Percentiles rank a stretch among this genome's conserved stretches.
These are phyloP conservation scores for Drepana arcuata DNA, from an alignment of 1,140 invertebrate genomes.

Conservation along the genomic window DNA sequence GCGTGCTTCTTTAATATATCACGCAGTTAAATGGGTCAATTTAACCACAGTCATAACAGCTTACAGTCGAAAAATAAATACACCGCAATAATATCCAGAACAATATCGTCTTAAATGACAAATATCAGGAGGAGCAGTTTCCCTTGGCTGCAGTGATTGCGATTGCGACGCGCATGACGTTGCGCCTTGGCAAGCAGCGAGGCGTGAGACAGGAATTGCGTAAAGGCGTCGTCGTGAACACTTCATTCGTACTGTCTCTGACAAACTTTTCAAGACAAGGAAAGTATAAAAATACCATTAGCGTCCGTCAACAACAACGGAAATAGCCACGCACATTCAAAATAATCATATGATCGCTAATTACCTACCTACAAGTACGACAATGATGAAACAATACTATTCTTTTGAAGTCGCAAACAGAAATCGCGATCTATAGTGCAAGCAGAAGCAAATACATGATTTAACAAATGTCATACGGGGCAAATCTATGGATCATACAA, in stretches of 20 bases:
- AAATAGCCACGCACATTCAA: slow-evolving; percentile 25
- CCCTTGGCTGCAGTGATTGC: slow-evolving; percentile 17
- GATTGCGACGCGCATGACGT: slow-evolving; percentile 39
- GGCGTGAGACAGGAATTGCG: slow-evolving; percentile 53
- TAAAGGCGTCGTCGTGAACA: slow-evolving; percentile 59
- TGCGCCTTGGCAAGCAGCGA: slow-evolving; percentile 40
- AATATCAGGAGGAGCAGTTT: slow-evolving; percentile 28
- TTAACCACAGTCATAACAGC: too few relatives aligned
- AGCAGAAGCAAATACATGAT: too few relatives aligned
- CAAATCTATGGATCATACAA: too few relatives aligned
- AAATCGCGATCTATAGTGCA: too few relatives aligned
- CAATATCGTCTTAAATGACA: slow-evolving; percentile 32
- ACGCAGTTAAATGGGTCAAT: too few relatives aligned
- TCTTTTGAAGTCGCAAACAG: too few relatives aligned
- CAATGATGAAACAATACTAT: too few relatives aligned
- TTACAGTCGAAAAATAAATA: too few relatives aligned
- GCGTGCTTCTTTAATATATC: too few relatives aligned
- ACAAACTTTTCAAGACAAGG: slow-evolving; percentile 39
- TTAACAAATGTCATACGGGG: too few relatives aligned
- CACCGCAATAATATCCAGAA: slow-evolving; percentile 25
- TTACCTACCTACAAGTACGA: too few relatives aligned
- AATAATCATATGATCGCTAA: too few relatives aligned
- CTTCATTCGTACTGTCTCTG: slow-evolving; percentile 38
- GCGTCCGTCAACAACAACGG: slow-evolving; percentile 33
- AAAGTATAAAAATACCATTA: slow-evolving; percentile 53